Evolutionary conservation across 2,888 invertebrate genomes (phyloP), one percentile per base, ranked within the genome.

Genomic region (Diogma glabrata): DNA sequence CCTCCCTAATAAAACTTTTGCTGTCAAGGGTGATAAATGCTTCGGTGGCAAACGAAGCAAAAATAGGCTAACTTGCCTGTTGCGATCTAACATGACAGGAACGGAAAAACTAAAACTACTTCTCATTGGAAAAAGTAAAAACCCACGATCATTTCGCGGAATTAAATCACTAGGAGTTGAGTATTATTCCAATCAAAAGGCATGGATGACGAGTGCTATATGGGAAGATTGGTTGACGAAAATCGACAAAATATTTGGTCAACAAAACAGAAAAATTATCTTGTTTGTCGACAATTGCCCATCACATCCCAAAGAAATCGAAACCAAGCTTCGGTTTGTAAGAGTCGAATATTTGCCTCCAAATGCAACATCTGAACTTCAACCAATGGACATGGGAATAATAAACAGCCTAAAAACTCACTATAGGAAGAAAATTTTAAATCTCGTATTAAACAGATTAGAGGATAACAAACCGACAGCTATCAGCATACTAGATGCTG

Each of bases 91-190:
- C 56, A 61, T 61, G 58, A 56, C 52, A 56, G 65, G 63, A 46
- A 58, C 58, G 54, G 60, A 63, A 57, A 63, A 64, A 62, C 55
- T 57, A 51, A 61, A 61, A 51, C 56, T 45, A 12, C 45, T 67
- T 14, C 58, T 65, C 17, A 62, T 64, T 53, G 63, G 61, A 47
- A 63, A 63, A 59, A 57, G 59, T 26, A 56, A 58, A 58, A 60
- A 61, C 12, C 60, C 61, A 16, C 56, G 60, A 5, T 65, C 62
- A 58, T 65, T 66, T 22, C 62, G 61, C 53, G 60, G 61, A 55
- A 57, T 62, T 4, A 60, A 59, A 57, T 45, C 48, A 14, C 49
- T 55, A 22, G 48, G 62, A 53, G 60, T 56, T 5, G 57, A 59
- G 10, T 59, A 62, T 54, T 54, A 58, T 53, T 54, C 52, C 8